A percentile compares a stretch with the other conserved stretches of the same genome.
Evolutionary conservation across 2,113 vertebrate genomes (phyloP).

Genomic region (Cisticola juncidis): DNA sequence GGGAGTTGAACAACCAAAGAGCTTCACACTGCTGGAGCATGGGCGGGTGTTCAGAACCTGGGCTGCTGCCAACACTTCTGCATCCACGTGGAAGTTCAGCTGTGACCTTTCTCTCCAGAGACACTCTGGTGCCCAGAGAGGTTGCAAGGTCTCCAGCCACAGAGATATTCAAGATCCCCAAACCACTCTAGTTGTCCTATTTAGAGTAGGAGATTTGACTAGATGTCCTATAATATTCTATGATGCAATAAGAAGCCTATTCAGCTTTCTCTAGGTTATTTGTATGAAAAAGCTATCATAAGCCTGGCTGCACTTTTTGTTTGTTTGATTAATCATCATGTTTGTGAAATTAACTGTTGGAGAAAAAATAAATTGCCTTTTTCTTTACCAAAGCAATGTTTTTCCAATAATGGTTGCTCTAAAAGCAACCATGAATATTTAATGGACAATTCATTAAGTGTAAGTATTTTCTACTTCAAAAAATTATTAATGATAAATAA

Average conservation of each 20-base stretch:
- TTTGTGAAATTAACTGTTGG: slow-evolving; percentile 3
- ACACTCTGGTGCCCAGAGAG: not conserved
- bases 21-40: not conserved
- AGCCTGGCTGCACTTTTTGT: not conserved
- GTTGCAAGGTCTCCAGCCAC: not conserved
- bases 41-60: not conserved
- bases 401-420: not conserved
- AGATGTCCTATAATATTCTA: not conserved
- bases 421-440: slow-evolving; percentile 29
- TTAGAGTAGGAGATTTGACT: not conserved
- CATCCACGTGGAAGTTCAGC: fast-evolving
- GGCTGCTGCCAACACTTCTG: not conserved
- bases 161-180: not conserved
- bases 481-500: not conserved
- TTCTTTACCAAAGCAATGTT: not conserved
- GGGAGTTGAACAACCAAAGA: not conserved
- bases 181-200: not conserved
- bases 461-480: slow-evolving; percentile 22
- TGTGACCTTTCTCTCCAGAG: not conserved
- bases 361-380: slow-evolving; percentile 5
- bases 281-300: not conserved
- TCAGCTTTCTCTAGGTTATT: not conserved
- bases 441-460: not conserved
- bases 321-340: slow-evolving; percentile 1
- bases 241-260: not conserved